These are phyloP conservation scores for Falco punctatus DNA, from an alignment of 2,113 vertebrate genomes.

Conservation along the genomic window DNA sequence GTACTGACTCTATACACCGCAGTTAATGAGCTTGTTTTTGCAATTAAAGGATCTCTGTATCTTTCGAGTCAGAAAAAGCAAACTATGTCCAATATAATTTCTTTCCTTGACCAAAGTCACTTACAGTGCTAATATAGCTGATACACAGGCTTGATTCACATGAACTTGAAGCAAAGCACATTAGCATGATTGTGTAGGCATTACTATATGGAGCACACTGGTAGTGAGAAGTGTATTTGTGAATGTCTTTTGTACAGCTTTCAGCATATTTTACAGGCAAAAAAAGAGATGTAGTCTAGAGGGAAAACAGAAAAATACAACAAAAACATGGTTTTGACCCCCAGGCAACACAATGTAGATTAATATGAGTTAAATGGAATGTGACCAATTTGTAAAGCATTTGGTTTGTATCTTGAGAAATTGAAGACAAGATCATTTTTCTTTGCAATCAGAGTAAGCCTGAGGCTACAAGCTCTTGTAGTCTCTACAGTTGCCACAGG, in stretches of 20 bases:
- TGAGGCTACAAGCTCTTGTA: conserved; percentile 33
- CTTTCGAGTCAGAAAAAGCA: conserved; percentile 58
- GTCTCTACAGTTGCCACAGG: conserved; percentile 32
- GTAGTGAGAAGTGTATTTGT: conserved; percentile 32
- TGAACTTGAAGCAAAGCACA: conserved; percentile 57
- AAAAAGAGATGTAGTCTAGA: conserved; percentile 35
- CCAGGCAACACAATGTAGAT: conserved; percentile 67
- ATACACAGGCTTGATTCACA: conserved; percentile 44
- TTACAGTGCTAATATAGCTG: conserved; percentile 32
- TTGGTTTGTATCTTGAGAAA: conserved; percentile 72
- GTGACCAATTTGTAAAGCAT: conserved; percentile 78
- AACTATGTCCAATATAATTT: background rate
- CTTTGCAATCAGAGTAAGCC: conserved; percentile 68
- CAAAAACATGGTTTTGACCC: conserved; percentile 37
- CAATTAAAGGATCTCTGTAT: conserved; percentile 35
- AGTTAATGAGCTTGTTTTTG: conserved; percentile 38
- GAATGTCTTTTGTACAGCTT: conserved; percentile 12
- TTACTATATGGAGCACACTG: background rate
- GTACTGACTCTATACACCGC: conserved; percentile 31
- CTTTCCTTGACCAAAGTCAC: conserved; percentile 19
- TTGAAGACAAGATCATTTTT: conserved; percentile 66
- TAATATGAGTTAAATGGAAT: conserved; percentile 79
- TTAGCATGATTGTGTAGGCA: background rate
- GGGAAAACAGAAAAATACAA: conserved; percentile 60
- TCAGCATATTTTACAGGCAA: conserved; percentile 41